Evolutionary conservation across 2,797 vertebrate species (phyloP).

Genomic region (Anas bernieri): DNA sequence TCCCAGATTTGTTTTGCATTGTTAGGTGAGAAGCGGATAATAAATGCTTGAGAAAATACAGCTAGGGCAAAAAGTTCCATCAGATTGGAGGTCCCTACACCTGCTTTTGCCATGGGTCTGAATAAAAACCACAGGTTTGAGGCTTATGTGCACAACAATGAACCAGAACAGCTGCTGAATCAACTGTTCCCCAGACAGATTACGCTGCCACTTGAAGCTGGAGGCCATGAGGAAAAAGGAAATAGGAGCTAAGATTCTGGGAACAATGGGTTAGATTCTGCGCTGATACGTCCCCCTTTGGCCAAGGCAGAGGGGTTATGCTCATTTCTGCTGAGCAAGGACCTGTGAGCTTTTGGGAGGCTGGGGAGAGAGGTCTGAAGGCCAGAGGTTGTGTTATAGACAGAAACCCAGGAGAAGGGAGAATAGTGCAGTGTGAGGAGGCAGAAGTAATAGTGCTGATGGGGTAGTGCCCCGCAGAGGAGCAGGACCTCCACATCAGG

Average conservation of each 20-base stretch:
- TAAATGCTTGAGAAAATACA: neutral
- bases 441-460: neutral
- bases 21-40: neutral
- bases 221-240: slow-evolving; percentile 5
- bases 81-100: neutral
- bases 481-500: neutral
- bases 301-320: neutral
- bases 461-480: neutral
- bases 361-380: neutral
- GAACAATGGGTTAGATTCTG: neutral
- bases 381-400: neutral
- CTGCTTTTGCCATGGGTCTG: neutral
- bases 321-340: accelerated
- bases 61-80: neutral
- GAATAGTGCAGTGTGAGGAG: neutral
- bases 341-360: neutral
- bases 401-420: neutral
- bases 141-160: neutral
- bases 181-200: neutral
- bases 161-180: neutral
- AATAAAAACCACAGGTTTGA: neutral
- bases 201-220: neutral
- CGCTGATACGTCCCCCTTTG: accelerated
- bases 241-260: neutral
- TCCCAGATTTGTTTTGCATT: neutral